Conservation (phyloP, 2,888 invertebrate species). For the Troglohyphantes excavatus region DNA sequence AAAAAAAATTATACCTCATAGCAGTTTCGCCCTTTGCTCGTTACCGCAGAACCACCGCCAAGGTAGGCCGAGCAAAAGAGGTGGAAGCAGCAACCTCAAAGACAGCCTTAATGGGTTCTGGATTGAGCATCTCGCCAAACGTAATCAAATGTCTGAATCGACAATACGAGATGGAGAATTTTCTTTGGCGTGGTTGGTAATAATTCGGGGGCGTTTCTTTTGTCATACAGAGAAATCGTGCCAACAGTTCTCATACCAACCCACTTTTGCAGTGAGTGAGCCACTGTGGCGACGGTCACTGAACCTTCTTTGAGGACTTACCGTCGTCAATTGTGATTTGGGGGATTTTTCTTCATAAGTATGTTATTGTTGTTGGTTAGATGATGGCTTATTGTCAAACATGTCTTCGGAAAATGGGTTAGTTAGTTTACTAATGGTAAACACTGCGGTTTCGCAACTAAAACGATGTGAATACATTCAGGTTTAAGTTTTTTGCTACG, state of each 20-base stretch:
- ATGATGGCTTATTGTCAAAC: background rate
- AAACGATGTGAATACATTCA: no score
- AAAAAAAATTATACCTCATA: background rate
- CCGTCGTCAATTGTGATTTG: constrained; percentile 15
- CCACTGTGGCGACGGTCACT: constrained; percentile 43
- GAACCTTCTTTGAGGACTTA: constrained; percentile 34
- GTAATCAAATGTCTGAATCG: constrained; percentile 20
- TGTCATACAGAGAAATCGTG: constrained; percentile 46
- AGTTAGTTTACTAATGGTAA: background rate
- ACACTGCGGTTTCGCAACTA: no score
- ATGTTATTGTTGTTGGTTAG: background rate
- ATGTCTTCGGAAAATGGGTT: background rate
- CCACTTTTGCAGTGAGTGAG: constrained; percentile 26
- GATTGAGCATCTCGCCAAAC: constrained; percentile 23
- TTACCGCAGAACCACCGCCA: background rate
- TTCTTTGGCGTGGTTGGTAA: constrained; percentile 12
- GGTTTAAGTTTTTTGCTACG: no score
- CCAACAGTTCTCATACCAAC: constrained; percentile 51
- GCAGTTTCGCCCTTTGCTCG: background rate
- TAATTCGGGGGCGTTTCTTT: constrained; percentile 48
- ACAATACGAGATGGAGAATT: constrained; percentile 11
- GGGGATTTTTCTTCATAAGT: background rate
- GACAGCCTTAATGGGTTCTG: background rate
- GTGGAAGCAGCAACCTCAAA: background rate
- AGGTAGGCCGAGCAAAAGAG: background rate